Percentiles rank a stretch among this genome's conserved stretches.
Evolutionary conservation across 2,797 vertebrate genomes (phyloP).

Genomic region (Melanotaenia maccullochi): DNA sequence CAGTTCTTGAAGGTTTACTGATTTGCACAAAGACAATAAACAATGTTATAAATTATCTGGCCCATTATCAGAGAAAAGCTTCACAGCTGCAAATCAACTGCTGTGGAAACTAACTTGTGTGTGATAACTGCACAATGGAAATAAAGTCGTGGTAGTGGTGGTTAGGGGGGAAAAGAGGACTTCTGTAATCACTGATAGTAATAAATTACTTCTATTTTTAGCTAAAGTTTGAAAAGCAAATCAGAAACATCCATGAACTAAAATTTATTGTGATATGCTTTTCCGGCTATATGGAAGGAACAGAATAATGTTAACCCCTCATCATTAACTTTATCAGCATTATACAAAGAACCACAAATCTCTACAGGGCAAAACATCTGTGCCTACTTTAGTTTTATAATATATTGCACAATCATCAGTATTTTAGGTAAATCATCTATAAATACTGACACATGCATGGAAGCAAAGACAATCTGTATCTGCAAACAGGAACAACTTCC

Average conservation of each 20-base stretch:
- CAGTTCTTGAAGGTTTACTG: not conserved
- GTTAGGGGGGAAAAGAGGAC: constrained; percentile 3
- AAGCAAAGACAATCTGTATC: not conserved
- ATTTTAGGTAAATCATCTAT: not conserved
- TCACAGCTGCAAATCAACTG: constrained; percentile 19
- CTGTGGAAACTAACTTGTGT: constrained; percentile 30
- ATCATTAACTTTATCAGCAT: not conserved
- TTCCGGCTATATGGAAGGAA: not conserved
- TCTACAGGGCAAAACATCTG: not conserved
- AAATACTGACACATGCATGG: not conserved
- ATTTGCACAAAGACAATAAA: constrained; percentile 8
- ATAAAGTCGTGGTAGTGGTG: constrained; percentile 20
- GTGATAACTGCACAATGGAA: constrained; percentile 36
- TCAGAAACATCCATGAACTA: not conserved
- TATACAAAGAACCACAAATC: not conserved
- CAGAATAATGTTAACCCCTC: not conserved
- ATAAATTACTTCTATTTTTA: constrained; percentile 36
- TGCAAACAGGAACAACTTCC: constrained; percentile 10
- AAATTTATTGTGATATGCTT: constrained; percentile 6
- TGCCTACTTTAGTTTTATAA: not conserved
- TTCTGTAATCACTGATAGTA: constrained; percentile 44
- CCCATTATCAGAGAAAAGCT: constrained; percentile 20
- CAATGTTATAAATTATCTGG: constrained; percentile 7
- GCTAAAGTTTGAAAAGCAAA: constrained; percentile 25
- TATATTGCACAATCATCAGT: not conserved